These are phyloP conservation scores for Petrocephalus schoutedeni DNA, from an alignment of 2,797 vertebrate species.

Conservation along the genomic window DNA sequence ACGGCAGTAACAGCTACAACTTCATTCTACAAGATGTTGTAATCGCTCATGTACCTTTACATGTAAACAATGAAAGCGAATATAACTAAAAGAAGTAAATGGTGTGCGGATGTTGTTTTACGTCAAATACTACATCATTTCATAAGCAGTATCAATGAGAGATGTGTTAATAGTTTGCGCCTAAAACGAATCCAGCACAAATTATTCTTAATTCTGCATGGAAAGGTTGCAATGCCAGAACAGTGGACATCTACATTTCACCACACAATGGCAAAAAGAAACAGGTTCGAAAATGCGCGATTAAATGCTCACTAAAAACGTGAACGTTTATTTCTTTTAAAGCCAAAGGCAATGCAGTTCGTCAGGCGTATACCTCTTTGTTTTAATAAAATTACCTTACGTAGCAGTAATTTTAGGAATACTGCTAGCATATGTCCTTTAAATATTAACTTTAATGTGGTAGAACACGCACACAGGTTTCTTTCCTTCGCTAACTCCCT, in stretches of 20 bases:
- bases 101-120: not conserved
- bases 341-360: not conserved
- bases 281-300: not conserved
- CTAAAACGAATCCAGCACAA: not conserved
- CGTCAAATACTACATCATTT: not conserved
- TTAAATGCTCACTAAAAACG: not conserved
- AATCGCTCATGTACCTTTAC: not conserved
- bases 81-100: not conserved
- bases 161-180: not conserved
- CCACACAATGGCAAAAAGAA: not conserved
- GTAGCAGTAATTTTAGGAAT: not conserved
- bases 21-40: constrained; percentile 2
- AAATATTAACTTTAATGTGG: constrained; percentile 57
- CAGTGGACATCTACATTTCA: not conserved
- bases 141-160: not conserved
- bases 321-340: not conserved
- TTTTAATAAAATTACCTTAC: not conserved
- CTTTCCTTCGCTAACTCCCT: constrained; percentile 24
- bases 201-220: not conserved
- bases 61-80: not conserved
- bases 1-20: not conserved
- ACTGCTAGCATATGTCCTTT: constrained; percentile 40
- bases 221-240: not conserved
- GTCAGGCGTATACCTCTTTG: not conserved
- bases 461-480: constrained; percentile 43